Base-by-base conservation (phyloP, 2,888 invertebrate genomes). In the Dexiosoma caninum region DNA sequence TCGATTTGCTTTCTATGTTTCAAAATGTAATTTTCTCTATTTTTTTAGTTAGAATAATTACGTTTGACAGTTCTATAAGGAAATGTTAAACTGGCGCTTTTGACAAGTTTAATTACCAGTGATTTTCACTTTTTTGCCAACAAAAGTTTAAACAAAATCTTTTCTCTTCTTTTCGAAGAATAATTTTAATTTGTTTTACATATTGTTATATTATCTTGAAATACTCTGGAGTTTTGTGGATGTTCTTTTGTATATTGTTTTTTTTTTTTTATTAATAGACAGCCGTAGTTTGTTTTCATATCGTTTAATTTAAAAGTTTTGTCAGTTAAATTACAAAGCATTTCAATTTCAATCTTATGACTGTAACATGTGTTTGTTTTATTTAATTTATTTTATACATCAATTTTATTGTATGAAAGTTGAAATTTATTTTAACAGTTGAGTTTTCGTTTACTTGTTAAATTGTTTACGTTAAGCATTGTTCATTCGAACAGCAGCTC, bases 71-170 rank as follows among this genome's bases (percentile, higher is more conserved):
- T 71, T 23, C 42, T 53, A 35, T 19, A 30, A 16, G 37, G 7
- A 30, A 71, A 21, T 42, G 46, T 71, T 35, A 78, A 67, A 35
- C 46, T 78, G 78, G 60, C 72, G 62, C 78, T 71, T 78, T 66
- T 46, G 67, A 60, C 32, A 71, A 72, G 49, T 23, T 67, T 57
- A 67, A 72, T 55, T 67, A 35, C 51, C 51, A 66, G 27, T 30
- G 42, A 62, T 44, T 62, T 62, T 72, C 23, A 53, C 42, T 37
- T 40, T 10, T 62, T 62, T 53, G 12, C 51, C 53, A 35, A 53
- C 14, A 27, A 10, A 57, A 57, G 10, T 49, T 44, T 23, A 21
- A 57, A 8, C 21, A 64, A 51, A 16, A 37, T 14, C 5, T 14
- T 2, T 14, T n/a, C n/a, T n/a, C n/a, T n/a, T n/a, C n/a, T n/a